A percentile compares a stretch with the other conserved stretches of the same genome.
Conservation (phyloP, 2,797 vertebrate species). For the Eospalax fontanierii region DNA sequence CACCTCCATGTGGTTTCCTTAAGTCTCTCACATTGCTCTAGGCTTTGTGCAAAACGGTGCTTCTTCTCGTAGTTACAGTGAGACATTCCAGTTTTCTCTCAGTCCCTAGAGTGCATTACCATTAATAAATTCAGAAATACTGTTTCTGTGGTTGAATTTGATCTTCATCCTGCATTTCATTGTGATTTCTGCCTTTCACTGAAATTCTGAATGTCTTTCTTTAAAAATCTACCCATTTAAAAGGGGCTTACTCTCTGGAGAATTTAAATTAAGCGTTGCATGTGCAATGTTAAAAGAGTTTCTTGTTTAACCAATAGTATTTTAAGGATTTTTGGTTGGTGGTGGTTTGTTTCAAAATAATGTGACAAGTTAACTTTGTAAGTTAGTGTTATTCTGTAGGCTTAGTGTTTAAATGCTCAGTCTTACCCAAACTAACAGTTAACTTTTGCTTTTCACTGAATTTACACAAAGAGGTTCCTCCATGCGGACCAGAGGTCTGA, state of each 20-base stretch:
- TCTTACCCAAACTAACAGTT: conserved; percentile 23
- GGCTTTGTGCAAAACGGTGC: background rate
- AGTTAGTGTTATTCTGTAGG: background rate
- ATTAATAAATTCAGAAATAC: background rate
- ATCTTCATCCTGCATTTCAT: background rate
- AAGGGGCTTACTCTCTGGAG: background rate
- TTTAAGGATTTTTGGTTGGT: background rate
- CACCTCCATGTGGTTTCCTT: fast-evolving
- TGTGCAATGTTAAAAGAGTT: background rate
- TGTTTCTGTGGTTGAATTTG: background rate
- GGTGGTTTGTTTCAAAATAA: background rate
- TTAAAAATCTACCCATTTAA: background rate
- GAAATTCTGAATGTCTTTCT: background rate
- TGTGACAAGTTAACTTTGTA: background rate
- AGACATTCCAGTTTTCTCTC: background rate
- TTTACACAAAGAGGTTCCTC: background rate
- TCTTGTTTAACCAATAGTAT: background rate
- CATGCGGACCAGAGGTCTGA: background rate
- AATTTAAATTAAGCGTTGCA: background rate
- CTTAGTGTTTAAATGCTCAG: background rate
- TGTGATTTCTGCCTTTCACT: background rate
- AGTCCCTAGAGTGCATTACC: fast-evolving
- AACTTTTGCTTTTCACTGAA: background rate
- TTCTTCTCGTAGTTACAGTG: background rate
- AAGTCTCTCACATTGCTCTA: fast-evolving